A percentile compares a stretch with the other conserved stretches of the same genome.
phyloP scores from a whole-genome alignment of 2,888 invertebrate species.

The Mythimna ferrago region DNA sequence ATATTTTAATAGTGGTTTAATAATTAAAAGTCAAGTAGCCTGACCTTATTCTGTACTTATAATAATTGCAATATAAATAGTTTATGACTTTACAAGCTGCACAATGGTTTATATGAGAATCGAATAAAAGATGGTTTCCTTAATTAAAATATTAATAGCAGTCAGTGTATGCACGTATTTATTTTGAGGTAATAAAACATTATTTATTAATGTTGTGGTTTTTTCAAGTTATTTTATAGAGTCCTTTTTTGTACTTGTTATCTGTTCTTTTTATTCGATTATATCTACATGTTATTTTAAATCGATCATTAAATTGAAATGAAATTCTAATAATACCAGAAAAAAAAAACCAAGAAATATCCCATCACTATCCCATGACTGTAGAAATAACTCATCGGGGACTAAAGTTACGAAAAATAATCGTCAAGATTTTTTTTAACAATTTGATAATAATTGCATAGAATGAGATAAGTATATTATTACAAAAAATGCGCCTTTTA shows the following conservation, averaged over 20 bases:
- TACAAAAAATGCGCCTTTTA: not conserved
- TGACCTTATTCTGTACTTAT: slow-evolving; percentile 73
- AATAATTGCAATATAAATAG: slow-evolving; percentile 71
- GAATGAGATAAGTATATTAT: not conserved
- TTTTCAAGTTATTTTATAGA: slow-evolving; percentile 6
- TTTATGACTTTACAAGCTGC: slow-evolving; percentile 64
- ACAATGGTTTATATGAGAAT: slow-evolving; percentile 57
- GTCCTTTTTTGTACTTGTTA: slow-evolving; percentile 9
- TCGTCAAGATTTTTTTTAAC: too few species aligned
- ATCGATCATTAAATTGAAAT: not conserved
- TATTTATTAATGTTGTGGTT: slow-evolving; percentile 24
- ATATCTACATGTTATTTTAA: not conserved
- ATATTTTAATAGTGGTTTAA: slow-evolving; percentile 79
- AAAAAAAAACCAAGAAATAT: too few species aligned
- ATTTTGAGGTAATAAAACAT: slow-evolving; percentile 36
- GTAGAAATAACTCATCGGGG: too few species aligned
- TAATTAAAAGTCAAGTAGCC: slow-evolving; percentile 76
- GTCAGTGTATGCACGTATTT: slow-evolving; percentile 28
- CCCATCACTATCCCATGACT: not conserved
- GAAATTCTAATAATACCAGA: not conserved
- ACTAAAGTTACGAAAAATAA: too few species aligned
- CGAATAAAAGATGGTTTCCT: slow-evolving; percentile 66
- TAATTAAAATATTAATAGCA: slow-evolving; percentile 64
- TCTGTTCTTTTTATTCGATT: not conserved
- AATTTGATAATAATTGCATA: too few species aligned